phyloP scores from a whole-genome alignment of 2,797 vertebrate genomes.

The Xiphophorus birchmanni region DNA sequence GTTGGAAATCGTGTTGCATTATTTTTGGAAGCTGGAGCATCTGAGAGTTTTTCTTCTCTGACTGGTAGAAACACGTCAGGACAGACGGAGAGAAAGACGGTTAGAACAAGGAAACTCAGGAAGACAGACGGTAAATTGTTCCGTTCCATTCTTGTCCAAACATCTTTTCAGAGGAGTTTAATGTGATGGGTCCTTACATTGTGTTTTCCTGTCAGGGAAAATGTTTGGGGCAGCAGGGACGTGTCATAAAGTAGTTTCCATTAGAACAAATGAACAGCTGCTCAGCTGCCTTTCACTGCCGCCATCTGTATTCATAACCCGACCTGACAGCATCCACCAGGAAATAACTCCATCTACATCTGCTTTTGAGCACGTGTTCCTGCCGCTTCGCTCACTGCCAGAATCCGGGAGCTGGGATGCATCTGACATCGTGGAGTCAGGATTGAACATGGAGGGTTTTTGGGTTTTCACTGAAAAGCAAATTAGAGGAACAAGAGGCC shows the following conservation, averaged over 20 bases:
- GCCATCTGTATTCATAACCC: conserved; percentile 87
- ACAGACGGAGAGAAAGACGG: background rate
- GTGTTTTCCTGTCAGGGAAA: conserved; percentile 53
- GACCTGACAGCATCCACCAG: conserved; percentile 79
- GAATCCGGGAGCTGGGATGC: conserved; percentile 2
- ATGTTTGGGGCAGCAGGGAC: conserved; percentile 52
- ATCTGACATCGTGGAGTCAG: background rate
- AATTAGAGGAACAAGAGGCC: conserved; percentile 49
- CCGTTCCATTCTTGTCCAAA: conserved; percentile 22
- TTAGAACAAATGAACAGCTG: conserved; percentile 90
- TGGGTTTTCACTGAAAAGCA: conserved; percentile 42
- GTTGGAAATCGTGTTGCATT: background rate
- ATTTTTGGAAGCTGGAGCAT: background rate
- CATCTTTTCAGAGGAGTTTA: conserved; percentile 44
- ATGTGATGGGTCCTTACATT: conserved; percentile 48
- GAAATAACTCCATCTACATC: conserved; percentile 52
- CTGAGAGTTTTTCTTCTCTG: background rate
- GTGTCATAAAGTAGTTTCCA: conserved; percentile 73
- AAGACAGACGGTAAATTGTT: conserved; percentile 20
- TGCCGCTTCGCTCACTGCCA: background rate
- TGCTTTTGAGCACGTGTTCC: background rate
- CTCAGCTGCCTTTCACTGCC: conserved; percentile 73
- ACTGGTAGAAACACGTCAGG: background rate
- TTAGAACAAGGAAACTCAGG: background rate
- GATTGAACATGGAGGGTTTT: background rate